These are phyloP conservation scores for Brotula barbata DNA, from an alignment of 2,797 vertebrate genomes.

Conservation along the genomic window DNA sequence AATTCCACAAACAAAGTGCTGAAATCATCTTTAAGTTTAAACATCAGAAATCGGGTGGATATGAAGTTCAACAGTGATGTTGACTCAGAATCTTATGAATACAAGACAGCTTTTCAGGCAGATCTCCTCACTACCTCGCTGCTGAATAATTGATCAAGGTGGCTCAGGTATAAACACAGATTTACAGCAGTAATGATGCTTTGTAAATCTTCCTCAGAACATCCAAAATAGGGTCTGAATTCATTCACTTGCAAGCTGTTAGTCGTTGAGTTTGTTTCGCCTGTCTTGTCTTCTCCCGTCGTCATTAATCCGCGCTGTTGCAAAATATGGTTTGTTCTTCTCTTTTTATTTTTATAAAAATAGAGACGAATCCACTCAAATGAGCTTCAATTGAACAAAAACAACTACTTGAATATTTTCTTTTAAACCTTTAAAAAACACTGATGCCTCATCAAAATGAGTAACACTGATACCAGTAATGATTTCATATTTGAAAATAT, in stretches of 20 bases:
- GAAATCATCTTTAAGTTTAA: slow-evolving; percentile 39
- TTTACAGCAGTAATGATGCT: slow-evolving; percentile 50
- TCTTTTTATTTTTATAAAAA: slow-evolving; percentile 9
- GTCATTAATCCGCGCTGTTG: slow-evolving; percentile 13
- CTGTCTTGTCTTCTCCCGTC: slow-evolving; percentile 12
- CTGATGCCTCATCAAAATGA: not conserved
- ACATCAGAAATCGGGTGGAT: too few relatives aligned
- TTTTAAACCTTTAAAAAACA: slow-evolving; percentile 1
- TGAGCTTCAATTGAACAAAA: too few relatives aligned
- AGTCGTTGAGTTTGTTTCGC: slow-evolving; percentile 18
- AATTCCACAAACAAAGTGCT: slow-evolving; percentile 50
- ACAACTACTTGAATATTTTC: not conserved
- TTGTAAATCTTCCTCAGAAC: slow-evolving; percentile 50
- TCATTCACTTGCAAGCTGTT: slow-evolving; percentile 29
- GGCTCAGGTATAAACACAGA: slow-evolving; percentile 63
- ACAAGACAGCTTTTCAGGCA: slow-evolving; percentile 49
- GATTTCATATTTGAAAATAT: not conserved
- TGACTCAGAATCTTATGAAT: too few relatives aligned
- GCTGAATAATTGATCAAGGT: slow-evolving; percentile 73
- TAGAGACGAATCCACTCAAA: too few relatives aligned
- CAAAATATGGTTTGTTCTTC: slow-evolving; percentile 18
- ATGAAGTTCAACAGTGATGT: too few relatives aligned
- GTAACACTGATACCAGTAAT: slow-evolving; percentile 2
- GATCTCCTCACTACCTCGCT: slow-evolving; percentile 59
- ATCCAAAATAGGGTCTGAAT: slow-evolving; percentile 49